Evolutionary conservation across 2,888 invertebrate species (phyloP), one percentile per base, ranked within the genome.

Genomic region (Beris morrisii): DNA sequence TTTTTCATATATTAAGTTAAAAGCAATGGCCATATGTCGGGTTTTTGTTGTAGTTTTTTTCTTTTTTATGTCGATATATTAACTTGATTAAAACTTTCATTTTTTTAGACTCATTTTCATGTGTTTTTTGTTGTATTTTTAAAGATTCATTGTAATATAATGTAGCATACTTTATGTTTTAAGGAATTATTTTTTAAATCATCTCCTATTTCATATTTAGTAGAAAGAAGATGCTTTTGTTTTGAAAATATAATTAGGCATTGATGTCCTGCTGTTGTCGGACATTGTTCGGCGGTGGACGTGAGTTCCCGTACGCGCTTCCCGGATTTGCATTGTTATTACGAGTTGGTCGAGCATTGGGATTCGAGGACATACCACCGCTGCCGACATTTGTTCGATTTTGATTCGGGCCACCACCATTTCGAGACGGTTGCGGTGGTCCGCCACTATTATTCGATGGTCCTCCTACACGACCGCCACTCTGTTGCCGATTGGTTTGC

Each of bases 361-460:
- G 52, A 38, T 65, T 64, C 15, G 55, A 2, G 15, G 68, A 63
- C 58, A 69, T 64, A 31, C 66, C 64, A 43, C 56, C 56, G 28
- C 57, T 45, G 58, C 58, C 58, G n/a, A 59, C n/a, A 31, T 59
- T 59, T 6, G 58, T 30, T 48, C 58, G 45, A 32, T 48, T 59
- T 6, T 46, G 30, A 22, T 30, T 44, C 3, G 58, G 44, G 22
- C 52, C 52, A 5, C 50, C 61, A 6, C 30, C 50, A 22, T 61
- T 61, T 15, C 61, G 61, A 7, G 61, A 28, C n/a, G 22, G 65
- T 15, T 56, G 11, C n/a, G 30, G 48, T 28, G 52, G 43, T 52
- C 59, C 65, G 22, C 70, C 70, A 45, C 71, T 71, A 63, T 70
- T 72, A 22, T 74, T 74, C 7, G 44, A 30, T 15, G 73, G 72